Conservation (phyloP, 2,888 invertebrate species). For the Aleiodes alternator region DNA sequence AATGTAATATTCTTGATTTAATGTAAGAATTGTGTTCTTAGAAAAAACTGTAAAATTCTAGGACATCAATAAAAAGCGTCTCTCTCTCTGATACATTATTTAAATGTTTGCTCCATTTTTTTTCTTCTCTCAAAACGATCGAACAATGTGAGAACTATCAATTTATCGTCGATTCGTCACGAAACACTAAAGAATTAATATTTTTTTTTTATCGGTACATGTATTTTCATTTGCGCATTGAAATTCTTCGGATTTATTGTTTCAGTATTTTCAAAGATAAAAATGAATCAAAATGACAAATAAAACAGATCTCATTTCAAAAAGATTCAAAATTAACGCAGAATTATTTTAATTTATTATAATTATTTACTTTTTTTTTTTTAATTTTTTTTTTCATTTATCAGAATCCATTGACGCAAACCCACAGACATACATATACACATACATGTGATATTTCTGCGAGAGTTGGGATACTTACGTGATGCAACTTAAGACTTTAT, state of each 20-base stretch:
- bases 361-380: neutral
- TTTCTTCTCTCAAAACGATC: conserved; percentile 12
- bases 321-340: neutral
- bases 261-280: too few species aligned
- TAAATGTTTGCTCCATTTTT: neutral
- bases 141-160: neutral
- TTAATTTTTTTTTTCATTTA: neutral
- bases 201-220: neutral
- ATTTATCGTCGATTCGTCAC: neutral
- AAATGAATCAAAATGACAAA: too few species aligned
- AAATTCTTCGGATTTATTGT: too few species aligned
- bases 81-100: neutral
- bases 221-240: too few species aligned
- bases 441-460: neutral
- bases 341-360: neutral
- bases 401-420: conserved; percentile 5
- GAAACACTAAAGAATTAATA: neutral
- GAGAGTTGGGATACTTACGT: conserved; percentile 32
- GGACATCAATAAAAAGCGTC: too few species aligned
- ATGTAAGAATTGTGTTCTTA: too few species aligned
- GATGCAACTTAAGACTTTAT: neutral
- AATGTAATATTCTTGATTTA: too few species aligned
- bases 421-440: neutral
- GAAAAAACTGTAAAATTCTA: too few species aligned
- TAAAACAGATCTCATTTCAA: too few species aligned